phyloP scores from a whole-genome alignment of 2,113 vertebrate genomes.

The Xiphias gladius region DNA sequence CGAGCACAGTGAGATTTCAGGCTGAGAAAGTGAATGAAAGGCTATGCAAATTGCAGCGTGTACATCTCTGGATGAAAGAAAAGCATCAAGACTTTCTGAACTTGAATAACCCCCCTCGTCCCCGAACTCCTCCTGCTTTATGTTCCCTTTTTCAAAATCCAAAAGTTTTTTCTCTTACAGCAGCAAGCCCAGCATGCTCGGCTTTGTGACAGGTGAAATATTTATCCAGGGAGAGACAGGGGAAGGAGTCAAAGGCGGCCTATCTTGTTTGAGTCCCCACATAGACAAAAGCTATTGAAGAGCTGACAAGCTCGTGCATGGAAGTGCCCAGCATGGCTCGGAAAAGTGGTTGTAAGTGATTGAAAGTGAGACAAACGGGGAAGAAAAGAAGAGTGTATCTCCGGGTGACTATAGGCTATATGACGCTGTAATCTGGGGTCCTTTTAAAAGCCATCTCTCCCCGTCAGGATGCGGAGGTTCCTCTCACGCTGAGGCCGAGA shows the following conservation, averaged over 20 bases:
- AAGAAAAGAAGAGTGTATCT: conserved; percentile 75
- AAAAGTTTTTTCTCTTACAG: conserved; percentile 34
- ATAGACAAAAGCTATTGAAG: conserved; percentile 80
- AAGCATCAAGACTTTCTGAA: conserved; percentile 37
- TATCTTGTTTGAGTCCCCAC: conserved; percentile 62
- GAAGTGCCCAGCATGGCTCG: conserved; percentile 62
- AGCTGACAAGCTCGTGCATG: conserved; percentile 73
- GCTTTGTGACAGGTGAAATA: conserved; percentile 71
- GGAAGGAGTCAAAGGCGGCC: conserved; percentile 58
- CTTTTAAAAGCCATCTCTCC: conserved; percentile 78
- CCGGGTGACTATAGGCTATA: conserved; percentile 32
- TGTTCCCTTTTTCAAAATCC: conserved; percentile 15
- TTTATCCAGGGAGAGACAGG: conserved; percentile 54
- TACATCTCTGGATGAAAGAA: conserved; percentile 60
- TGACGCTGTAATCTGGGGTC: conserved; percentile 76
- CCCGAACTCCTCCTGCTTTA: conserved; percentile 31
- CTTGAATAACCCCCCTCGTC: conserved; percentile 27
- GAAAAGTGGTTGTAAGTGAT: conserved; percentile 60
- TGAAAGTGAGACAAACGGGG: conserved; percentile 71
- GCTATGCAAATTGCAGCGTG: conserved; percentile 58
- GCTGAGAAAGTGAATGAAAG: conserved; percentile 49
- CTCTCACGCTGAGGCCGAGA: conserved; percentile 63
- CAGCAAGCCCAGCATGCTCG: conserved; percentile 39
- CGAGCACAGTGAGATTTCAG: conserved; percentile 54
- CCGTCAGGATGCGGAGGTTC: conserved; percentile 61